Evolutionary conservation across 2,888 invertebrate genomes (phyloP).

Genomic region (Sthenelais limicola): DNA sequence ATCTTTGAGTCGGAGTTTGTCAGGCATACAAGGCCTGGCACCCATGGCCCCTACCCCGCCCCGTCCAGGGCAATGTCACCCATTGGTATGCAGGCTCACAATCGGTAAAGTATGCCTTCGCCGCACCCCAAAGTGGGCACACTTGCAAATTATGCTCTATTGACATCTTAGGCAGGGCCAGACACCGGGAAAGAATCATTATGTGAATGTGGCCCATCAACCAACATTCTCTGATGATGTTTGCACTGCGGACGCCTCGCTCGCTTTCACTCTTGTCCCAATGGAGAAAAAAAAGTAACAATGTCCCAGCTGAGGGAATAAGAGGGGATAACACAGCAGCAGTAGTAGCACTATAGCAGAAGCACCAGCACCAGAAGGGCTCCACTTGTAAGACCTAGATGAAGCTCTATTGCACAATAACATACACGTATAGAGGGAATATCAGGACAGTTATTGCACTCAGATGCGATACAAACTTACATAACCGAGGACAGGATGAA

Average conservation of each 20-base stretch:
- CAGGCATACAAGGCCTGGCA: too few species aligned
- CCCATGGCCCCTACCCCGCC: not conserved
- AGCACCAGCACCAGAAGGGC: too few species aligned
- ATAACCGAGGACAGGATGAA: too few species aligned
- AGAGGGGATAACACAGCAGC: too few species aligned
- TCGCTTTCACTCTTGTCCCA: constrained; percentile 35
- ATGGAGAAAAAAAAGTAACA: constrained; percentile 32
- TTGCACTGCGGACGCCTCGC: constrained; percentile 27
- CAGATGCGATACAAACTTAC: too few species aligned
- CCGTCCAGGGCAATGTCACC: not conserved
- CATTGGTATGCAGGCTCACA: constrained; percentile 35
- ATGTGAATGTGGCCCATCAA: constrained; percentile 37
- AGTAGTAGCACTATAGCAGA: too few species aligned
- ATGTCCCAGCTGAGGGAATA: not conserved
- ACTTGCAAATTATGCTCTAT: constrained; percentile 39
- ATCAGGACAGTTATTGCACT: too few species aligned
- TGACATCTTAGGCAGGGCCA: constrained; percentile 34
- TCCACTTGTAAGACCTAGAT: too few species aligned
- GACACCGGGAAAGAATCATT: constrained; percentile 16
- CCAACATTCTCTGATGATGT: constrained; percentile 32
- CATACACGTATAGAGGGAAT: too few species aligned
- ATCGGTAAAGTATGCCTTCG: constrained; percentile 32
- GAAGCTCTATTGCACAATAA: too few species aligned
- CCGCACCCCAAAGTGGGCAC: constrained; percentile 36
- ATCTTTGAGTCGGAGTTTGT: too few species aligned